Conservation (phyloP, 1,140 invertebrate genomes). For the Macrobrachium rosenbergii region DNA sequence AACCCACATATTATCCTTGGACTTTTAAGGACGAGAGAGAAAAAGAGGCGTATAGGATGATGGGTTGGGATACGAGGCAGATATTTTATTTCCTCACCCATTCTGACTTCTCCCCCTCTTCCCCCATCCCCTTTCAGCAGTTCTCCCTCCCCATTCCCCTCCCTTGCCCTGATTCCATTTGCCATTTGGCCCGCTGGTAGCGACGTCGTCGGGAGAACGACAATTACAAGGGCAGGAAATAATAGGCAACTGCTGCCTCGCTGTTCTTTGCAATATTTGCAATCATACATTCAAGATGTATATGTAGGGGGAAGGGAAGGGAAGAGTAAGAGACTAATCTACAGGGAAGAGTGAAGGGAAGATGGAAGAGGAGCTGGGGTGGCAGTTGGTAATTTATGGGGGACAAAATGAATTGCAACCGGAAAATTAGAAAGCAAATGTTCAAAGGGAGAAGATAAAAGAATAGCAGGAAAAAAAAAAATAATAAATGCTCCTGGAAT, state of each 20-base stretch:
- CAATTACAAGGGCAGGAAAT: background rate
- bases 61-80: background rate
- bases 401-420: no score
- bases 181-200: background rate
- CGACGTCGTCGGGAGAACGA: background rate
- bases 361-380: no score
- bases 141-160: background rate
- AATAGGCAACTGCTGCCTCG: background rate
- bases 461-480: no score
- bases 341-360: no score
- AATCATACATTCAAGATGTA: conserved; percentile 19
- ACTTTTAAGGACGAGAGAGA: background rate
- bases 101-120: background rate
- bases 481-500: no score
- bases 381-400: no score
- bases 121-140: background rate
- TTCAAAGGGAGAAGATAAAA: no score
- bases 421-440: no score
- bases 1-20: background rate
- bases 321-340: no score
- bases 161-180: background rate
- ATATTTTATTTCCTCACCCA: background rate
- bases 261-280: conserved; percentile 1
- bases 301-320: background rate
- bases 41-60: background rate